Percentiles rank a stretch among this genome's conserved stretches.
Conservation (phyloP, 2,113 vertebrate genomes). For the Sterna hirundo region DNA sequence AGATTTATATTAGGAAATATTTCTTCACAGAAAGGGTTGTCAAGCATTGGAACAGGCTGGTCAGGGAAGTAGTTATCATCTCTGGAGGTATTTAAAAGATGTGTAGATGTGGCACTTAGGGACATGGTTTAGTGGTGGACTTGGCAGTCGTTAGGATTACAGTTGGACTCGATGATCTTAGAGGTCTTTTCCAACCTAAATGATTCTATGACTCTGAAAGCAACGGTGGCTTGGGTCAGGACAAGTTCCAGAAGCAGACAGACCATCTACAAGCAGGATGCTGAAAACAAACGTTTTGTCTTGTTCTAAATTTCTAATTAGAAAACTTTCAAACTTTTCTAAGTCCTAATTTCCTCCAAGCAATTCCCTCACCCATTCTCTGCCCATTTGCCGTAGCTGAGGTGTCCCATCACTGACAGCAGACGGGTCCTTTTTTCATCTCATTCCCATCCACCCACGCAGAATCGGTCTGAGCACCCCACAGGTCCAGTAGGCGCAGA, state of each 20-base stretch:
- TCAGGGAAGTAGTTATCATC: neutral
- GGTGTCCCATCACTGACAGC: neutral
- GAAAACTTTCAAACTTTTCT: neutral
- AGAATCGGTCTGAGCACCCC: neutral
- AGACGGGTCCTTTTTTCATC: neutral
- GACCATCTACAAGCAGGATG: neutral
- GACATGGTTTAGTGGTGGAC: neutral
- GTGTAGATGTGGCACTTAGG: neutral
- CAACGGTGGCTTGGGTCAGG: neutral
- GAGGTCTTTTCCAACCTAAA: neutral
- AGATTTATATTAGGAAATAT: neutral
- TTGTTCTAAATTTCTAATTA: neutral
- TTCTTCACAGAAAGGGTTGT: neutral
- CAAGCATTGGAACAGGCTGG: neutral
- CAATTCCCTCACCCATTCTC: neutral
- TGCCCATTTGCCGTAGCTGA: neutral
- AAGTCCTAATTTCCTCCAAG: neutral
- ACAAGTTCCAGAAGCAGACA: neutral
- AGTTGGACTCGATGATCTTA: neutral
- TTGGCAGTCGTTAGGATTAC: neutral
- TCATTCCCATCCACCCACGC: neutral
- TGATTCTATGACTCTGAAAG: neutral
- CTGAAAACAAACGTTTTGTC: neutral
- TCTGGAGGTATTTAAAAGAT: neutral
- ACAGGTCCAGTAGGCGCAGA: rapidly evolving